Percentiles rank a stretch among this genome's conserved stretches.
Conservation (phyloP, 2,888 invertebrate genomes). For the Clivina fossor region DNA sequence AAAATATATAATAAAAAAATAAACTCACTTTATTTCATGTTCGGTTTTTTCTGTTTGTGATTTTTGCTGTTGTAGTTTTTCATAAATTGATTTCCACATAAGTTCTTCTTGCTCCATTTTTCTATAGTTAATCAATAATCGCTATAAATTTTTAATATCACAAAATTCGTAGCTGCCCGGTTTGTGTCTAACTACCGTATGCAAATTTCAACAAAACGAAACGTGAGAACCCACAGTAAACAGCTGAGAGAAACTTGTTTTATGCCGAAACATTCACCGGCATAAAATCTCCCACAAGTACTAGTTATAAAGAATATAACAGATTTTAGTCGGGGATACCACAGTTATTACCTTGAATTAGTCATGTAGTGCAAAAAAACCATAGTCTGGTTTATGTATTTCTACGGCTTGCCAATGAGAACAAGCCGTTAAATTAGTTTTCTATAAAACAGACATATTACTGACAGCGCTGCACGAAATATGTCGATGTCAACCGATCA, state of each 20-base stretch:
- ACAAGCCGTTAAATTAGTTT: too few relatives aligned
- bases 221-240: neutral
- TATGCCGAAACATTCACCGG: conserved; percentile 8
- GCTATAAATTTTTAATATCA: neutral
- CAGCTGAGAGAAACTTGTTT: conserved; percentile 8
- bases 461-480: too few relatives aligned
- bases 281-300: too few relatives aligned
- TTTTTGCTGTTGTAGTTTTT: conserved; percentile 65
- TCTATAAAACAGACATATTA: too few relatives aligned
- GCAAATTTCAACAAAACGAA: neutral
- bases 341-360: too few relatives aligned
- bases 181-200: neutral
- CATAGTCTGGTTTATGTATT: too few relatives aligned
- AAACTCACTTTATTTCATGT: conserved; percentile 67
- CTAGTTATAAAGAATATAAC: conserved; percentile 8
- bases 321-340: too few relatives aligned
- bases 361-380: conserved; percentile 14
- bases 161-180: neutral
- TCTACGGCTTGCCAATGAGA: too few relatives aligned
- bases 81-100: conserved; percentile 78
- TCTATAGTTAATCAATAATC: neutral
- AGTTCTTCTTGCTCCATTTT: conserved; percentile 67
- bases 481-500: too few relatives aligned
- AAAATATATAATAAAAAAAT: too few relatives aligned
- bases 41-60: conserved; percentile 60